Percentiles rank a stretch among this genome's conserved stretches.
Conservation (phyloP, 2,113 vertebrate genomes). For the Vicugna pacos region DNA sequence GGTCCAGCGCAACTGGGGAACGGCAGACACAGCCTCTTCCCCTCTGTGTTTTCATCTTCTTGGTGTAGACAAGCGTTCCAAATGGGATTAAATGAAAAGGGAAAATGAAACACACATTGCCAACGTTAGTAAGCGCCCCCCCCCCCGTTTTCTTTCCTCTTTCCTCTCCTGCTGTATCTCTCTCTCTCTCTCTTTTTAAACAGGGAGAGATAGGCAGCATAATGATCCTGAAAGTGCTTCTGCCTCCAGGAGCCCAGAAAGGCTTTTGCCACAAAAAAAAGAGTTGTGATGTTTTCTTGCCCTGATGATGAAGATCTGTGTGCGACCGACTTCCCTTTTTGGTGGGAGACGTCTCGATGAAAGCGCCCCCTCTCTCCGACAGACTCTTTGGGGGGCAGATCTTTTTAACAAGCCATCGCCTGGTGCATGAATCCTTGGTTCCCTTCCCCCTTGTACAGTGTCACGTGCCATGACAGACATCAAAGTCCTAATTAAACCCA, state of each 20-base stretch:
- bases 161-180: neutral
- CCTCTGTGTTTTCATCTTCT: neutral
- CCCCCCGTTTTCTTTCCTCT: too few relatives aligned
- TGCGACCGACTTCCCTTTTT: neutral
- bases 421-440: neutral
- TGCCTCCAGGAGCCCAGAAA: neutral
- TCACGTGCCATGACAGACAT: conserved; percentile 89
- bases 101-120: conserved; percentile 57
- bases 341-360: neutral
- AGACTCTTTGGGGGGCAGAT: conserved; percentile 38
- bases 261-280: neutral
- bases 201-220: neutral
- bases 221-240: neutral
- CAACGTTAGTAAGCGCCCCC: neutral
- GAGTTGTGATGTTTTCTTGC: neutral
- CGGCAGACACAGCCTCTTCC: neutral
- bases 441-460: conserved; percentile 80
- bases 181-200: fast-evolving
- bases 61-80: conserved; percentile 60
- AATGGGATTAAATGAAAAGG: conserved; percentile 64
- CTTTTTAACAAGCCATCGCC: conserved; percentile 84
- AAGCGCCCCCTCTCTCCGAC: neutral
- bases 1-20: neutral
- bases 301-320: neutral
- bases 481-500: conserved; percentile 91